phyloP scores from a whole-genome alignment of 2,113 vertebrate species.

The Herpetotheres cachinnans region DNA sequence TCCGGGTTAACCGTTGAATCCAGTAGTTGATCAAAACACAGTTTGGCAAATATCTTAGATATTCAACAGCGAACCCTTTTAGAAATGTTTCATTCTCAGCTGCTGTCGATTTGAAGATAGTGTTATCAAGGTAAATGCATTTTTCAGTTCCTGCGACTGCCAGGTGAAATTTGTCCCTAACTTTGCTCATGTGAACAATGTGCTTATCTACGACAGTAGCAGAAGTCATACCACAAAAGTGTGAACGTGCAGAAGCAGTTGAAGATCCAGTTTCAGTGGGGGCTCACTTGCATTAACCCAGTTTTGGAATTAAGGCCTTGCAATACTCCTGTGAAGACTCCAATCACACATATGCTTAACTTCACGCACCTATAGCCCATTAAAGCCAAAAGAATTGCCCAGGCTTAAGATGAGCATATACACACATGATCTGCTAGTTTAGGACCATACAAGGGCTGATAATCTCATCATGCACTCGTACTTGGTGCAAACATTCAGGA shows the following conservation, averaged over 20 bases:
- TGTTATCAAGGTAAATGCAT: neutral
- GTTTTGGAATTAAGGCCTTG: neutral
- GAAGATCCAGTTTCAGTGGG: neutral
- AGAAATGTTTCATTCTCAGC: neutral
- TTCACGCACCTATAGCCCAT: neutral
- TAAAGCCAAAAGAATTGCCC: neutral
- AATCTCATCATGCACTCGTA: neutral
- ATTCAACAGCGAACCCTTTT: neutral
- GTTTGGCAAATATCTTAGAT: neutral
- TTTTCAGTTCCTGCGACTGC: neutral
- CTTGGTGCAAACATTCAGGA: neutral
- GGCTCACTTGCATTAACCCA: neutral
- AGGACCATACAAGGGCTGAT: neutral
- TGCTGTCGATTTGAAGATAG: neutral
- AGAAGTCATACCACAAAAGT: neutral
- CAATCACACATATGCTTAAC: neutral
- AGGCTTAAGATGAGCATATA: neutral
- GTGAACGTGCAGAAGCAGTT: neutral
- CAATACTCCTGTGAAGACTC: neutral
- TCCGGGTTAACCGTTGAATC: neutral
- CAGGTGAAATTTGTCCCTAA: neutral
- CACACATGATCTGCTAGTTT: neutral
- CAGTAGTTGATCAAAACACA: neutral
- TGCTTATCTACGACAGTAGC: neutral
- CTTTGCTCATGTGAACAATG: neutral